Conservation (phyloP, 2,888 invertebrate species). For the Rhorus exstirpatorius region DNA sequence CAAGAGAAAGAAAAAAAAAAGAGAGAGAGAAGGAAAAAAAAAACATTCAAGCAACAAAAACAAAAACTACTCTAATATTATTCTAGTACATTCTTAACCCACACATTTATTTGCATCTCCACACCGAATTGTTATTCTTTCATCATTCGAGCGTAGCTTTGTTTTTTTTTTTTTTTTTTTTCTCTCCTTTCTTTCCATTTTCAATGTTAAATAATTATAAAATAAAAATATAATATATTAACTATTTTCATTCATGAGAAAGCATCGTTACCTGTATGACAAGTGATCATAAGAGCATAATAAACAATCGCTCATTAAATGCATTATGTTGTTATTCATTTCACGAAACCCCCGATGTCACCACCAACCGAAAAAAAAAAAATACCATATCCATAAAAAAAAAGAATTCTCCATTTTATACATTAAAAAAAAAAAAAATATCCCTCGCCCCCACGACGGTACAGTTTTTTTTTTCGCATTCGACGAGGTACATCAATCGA, state of each 20-base stretch:
- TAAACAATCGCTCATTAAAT: conserved; percentile 87
- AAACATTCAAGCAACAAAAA: conserved; percentile 63
- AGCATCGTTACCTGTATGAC: conserved; percentile 87
- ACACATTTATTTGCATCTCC: conserved; percentile 85
- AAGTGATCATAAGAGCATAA: conserved; percentile 87
- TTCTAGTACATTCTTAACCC: conserved; percentile 85
- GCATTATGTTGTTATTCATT: conserved; percentile 86
- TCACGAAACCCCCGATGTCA: conserved; percentile 82
- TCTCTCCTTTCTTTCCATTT: conserved; percentile 82
- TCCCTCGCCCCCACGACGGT: background rate
- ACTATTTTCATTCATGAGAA: conserved; percentile 86
- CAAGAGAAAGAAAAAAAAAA: conserved; percentile 39
- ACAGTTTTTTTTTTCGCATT: conserved; percentile 46
- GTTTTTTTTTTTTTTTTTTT: conserved; percentile 55
- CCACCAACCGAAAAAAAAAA: conserved; percentile 69
- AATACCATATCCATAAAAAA: conserved; percentile 71
- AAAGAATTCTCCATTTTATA: conserved; percentile 52
- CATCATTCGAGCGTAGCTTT: conserved; percentile 69
- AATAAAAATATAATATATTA: conserved; percentile 84
- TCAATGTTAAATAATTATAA: conserved; percentile 86
- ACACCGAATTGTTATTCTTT: conserved; percentile 85
- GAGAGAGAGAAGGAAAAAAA: conserved; percentile 32
- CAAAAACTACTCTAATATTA: conserved; percentile 80
- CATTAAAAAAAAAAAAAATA: conserved; percentile 26
- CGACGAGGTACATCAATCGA: conserved; percentile 68